These are phyloP conservation scores for Melinopterus prodromus DNA, from an alignment of 2,888 invertebrate genomes.

Conservation along the genomic window DNA sequence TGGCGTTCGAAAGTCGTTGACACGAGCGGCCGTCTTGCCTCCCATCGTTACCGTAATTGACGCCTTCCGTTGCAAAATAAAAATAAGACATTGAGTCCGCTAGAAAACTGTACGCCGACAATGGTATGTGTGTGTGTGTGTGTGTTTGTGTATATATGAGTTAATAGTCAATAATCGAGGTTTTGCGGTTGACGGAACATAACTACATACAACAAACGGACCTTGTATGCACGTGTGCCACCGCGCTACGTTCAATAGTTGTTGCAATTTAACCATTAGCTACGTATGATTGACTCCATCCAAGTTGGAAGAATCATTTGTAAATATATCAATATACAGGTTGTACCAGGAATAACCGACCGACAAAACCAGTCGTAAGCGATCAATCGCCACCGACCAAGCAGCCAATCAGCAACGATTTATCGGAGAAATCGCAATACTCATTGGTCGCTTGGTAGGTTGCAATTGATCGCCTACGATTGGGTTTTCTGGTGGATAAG, in stretches of 20 bases:
- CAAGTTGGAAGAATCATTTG: no score
- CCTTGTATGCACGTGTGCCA: neutral
- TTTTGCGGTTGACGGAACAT: neutral
- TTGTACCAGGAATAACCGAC: no score
- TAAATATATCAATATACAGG: no score
- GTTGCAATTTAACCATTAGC: neutral
- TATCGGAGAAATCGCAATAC: no score
- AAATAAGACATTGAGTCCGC: neutral
- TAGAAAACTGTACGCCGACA: neutral
- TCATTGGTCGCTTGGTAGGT: no score
- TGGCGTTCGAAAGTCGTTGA: neutral
- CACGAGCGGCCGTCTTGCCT: neutral
- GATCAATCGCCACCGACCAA: no score
- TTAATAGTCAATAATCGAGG: neutral
- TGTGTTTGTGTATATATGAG: neutral
- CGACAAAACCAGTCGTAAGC: no score
- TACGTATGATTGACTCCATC: neutral
- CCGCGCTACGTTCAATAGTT: neutral
- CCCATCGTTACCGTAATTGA: neutral
- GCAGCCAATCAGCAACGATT: no score
- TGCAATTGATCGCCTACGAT: no score
- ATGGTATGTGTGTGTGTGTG: neutral
- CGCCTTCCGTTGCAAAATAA: neutral
- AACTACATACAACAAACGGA: neutral
- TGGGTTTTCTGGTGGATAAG: no score